A percentile compares a stretch with the other conserved stretches of the same genome.
Evolutionary conservation across 2,797 vertebrate species (phyloP).

Genomic region (Poeciliopsis gracilis): DNA sequence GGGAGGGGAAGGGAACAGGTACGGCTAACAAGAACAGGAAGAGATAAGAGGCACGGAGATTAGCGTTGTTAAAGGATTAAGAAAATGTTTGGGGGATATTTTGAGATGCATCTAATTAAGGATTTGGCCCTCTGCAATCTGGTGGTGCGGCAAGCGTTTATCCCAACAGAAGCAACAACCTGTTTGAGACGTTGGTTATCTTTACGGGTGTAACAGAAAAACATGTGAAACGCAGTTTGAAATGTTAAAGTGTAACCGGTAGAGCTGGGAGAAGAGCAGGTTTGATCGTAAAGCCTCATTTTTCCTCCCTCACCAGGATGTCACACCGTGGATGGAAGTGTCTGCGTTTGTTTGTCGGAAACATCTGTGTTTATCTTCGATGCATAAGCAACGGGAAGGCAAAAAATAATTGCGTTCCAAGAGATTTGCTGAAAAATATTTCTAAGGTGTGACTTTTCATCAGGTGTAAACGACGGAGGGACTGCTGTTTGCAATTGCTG

Average conservation of each 20-base stretch:
- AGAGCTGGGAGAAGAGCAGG: constrained; percentile 3
- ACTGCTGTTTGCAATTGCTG: background rate
- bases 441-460: constrained; percentile 21
- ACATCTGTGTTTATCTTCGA: constrained; percentile 9
- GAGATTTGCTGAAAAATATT: constrained; percentile 23
- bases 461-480: background rate
- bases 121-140: constrained; percentile 63
- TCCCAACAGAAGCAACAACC: background rate
- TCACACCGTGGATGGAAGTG: background rate
- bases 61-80: constrained; percentile 78
- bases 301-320: constrained; percentile 10
- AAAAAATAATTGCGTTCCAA: constrained; percentile 19
- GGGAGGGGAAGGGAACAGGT: constrained; percentile 47
- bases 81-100: constrained; percentile 71
- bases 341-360: background rate
- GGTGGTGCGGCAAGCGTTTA: constrained; percentile 2
- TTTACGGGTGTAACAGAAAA: background rate
- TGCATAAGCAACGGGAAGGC: background rate
- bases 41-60: constrained; percentile 53
- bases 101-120: constrained; percentile 70
- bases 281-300: background rate
- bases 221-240: background rate
- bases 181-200: constrained; percentile 1
- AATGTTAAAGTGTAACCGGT: background rate
- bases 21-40: constrained; percentile 40